Evolutionary conservation across 1,140 invertebrate species (phyloP).

Genomic region (Chrysoperla carnea): DNA sequence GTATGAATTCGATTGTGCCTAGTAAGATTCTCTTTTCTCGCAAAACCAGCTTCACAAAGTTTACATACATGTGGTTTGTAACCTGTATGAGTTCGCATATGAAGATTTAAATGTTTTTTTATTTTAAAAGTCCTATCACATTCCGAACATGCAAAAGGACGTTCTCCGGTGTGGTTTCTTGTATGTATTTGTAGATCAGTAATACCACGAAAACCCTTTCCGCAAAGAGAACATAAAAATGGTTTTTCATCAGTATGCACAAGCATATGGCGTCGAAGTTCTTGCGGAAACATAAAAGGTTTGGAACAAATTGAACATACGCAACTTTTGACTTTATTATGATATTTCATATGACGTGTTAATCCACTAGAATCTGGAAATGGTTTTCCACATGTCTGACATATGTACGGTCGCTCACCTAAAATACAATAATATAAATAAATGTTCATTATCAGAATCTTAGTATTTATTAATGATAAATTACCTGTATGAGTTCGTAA

Average conservation of each 20-base stretch:
- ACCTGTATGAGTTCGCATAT: conserved; percentile 48
- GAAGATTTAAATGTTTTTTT: conserved; percentile 26
- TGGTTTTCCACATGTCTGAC: no score
- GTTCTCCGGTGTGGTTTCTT: conserved; percentile 12
- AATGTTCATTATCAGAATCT: no score
- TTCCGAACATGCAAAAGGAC: conserved; percentile 27
- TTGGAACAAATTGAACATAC: no score
- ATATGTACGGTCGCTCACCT: no score
- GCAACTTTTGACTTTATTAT: no score
- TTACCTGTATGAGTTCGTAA: no score
- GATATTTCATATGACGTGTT: no score
- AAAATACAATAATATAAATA: no score
- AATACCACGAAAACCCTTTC: conserved; percentile 9
- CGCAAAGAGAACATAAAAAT: conserved; percentile 8
- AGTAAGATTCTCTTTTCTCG: conserved; percentile 33
- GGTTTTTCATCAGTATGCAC: conserved; percentile 1
- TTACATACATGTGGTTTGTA: conserved; percentile 39
- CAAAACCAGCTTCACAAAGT: conserved; percentile 37
- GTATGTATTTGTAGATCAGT: conserved; percentile 9
- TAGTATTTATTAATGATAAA: no score
- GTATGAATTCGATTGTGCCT: conserved; percentile 19
- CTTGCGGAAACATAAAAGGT: no score
- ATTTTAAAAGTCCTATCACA: conserved; percentile 35
- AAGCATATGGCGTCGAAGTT: no score
- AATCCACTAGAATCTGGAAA: no score